Conservation (phyloP, 2,888 invertebrate species). For the Hetaerina titia region DNA sequence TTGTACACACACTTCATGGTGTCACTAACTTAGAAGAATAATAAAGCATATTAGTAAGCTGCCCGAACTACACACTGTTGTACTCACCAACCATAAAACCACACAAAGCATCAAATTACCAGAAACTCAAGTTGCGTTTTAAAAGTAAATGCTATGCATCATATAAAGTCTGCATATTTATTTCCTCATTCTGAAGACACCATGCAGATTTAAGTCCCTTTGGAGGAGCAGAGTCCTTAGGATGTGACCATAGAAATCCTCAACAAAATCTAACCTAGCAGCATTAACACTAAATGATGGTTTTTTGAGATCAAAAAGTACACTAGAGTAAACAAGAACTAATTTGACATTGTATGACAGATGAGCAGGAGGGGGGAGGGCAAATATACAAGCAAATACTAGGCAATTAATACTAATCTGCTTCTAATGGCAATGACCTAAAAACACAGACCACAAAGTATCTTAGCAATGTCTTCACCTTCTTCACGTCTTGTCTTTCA, state of each 20-base stretch:
- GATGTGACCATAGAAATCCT: background rate
- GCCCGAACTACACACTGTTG: slow-evolving; percentile 55
- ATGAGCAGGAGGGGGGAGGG: slow-evolving; percentile 23
- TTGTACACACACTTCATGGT: background rate
- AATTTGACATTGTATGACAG: slow-evolving; percentile 2
- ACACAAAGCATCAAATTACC: slow-evolving; percentile 51
- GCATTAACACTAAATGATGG: slow-evolving; percentile 31
- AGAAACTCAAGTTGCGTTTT: background rate
- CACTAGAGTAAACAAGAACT: slow-evolving; percentile 43
- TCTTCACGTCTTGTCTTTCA: background rate
- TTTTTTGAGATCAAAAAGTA: slow-evolving; percentile 60
- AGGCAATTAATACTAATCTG: slow-evolving; percentile 53
- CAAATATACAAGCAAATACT: slow-evolving; percentile 57
- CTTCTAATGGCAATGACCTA: slow-evolving; percentile 25
- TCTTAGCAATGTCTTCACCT: slow-evolving; percentile 3
- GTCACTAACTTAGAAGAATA: slow-evolving; percentile 36
- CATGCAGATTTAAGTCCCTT: slow-evolving; percentile 50
- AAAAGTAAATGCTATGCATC: slow-evolving; percentile 45
- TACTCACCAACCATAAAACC: slow-evolving; percentile 60
- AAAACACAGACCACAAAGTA: slow-evolving; percentile 46
- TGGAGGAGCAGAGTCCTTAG: background rate
- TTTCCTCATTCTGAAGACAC: slow-evolving; percentile 30
- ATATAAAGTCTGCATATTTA: slow-evolving; percentile 16
- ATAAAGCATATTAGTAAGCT: slow-evolving; percentile 64
- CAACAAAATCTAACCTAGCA: slow-evolving; percentile 54